Evolutionary conservation across 64 coral and sea anemone species (phyloP).

Genomic region (Porites lutea): DNA sequence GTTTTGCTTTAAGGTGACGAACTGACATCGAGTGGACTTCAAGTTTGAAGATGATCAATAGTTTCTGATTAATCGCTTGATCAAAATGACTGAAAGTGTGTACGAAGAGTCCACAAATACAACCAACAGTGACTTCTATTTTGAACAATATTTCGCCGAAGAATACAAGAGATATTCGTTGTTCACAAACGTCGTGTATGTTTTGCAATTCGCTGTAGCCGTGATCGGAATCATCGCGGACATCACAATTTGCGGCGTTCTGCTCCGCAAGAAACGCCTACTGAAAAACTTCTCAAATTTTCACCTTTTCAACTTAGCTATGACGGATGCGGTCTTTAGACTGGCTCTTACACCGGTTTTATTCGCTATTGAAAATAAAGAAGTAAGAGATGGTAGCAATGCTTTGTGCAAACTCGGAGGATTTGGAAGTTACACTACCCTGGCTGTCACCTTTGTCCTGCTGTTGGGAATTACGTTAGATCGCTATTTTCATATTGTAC

Average conservation of each 20-base stretch:
- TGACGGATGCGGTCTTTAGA: constrained; percentile 11
- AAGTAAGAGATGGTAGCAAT: background rate
- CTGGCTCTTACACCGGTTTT: background rate
- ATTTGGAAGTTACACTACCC: background rate
- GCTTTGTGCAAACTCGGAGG: background rate
- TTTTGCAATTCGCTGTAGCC: background rate
- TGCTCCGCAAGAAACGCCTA: constrained; percentile 11
- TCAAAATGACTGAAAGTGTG: background rate
- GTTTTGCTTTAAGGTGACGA: too few species aligned
- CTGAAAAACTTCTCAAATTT: constrained; percentile 27
- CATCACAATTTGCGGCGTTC: background rate
- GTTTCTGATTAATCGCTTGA: background rate
- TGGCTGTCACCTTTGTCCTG: constrained; percentile 5
- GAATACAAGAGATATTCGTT: background rate
- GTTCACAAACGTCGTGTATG: background rate
- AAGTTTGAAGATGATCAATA: too few species aligned
- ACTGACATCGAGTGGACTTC: too few species aligned
- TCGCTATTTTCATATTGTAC: constrained; percentile 27
- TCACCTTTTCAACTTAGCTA: background rate
- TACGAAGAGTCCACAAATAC: background rate
- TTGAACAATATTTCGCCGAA: background rate
- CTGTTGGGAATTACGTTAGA: constrained; percentile 16
- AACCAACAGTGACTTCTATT: background rate
- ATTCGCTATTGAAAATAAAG: background rate
- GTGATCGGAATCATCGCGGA: background rate